phyloP scores from a whole-genome alignment of 2,113 vertebrate genomes.

The Narcine bancroftii region DNA sequence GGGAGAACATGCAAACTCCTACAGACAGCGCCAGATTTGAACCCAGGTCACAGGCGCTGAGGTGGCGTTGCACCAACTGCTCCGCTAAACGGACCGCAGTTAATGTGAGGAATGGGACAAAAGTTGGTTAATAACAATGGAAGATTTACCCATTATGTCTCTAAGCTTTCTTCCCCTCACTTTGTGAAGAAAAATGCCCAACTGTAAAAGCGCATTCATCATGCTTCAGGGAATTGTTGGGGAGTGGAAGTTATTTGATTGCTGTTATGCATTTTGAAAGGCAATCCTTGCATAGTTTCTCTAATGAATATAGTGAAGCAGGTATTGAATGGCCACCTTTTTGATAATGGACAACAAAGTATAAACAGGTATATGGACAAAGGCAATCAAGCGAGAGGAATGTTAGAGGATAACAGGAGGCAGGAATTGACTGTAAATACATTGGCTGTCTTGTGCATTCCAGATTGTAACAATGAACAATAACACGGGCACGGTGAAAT shows the following conservation, averaged over 20 bases:
- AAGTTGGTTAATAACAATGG: too few species aligned
- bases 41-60: too few species aligned
- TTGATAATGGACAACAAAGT: background rate
- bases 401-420: background rate
- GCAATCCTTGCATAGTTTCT: background rate
- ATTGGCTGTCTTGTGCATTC: background rate
- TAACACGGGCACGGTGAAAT: background rate
- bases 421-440: background rate
- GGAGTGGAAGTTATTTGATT: background rate
- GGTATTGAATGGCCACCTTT: background rate
- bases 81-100: too few species aligned
- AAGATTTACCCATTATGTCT: too few species aligned
- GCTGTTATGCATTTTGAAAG: background rate
- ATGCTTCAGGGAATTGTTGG: background rate
- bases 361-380: background rate
- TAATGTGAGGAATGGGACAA: too few species aligned
- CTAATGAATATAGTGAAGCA: background rate
- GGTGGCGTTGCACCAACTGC: too few species aligned
- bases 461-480: background rate
- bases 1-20: too few species aligned
- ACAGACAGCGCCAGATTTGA: too few species aligned
- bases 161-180: too few species aligned
- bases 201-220: background rate
- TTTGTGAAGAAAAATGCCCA: background rate
- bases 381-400: background rate